Conservation (phyloP, 2,113 vertebrate genomes). For the Enhydra lutris region DNA sequence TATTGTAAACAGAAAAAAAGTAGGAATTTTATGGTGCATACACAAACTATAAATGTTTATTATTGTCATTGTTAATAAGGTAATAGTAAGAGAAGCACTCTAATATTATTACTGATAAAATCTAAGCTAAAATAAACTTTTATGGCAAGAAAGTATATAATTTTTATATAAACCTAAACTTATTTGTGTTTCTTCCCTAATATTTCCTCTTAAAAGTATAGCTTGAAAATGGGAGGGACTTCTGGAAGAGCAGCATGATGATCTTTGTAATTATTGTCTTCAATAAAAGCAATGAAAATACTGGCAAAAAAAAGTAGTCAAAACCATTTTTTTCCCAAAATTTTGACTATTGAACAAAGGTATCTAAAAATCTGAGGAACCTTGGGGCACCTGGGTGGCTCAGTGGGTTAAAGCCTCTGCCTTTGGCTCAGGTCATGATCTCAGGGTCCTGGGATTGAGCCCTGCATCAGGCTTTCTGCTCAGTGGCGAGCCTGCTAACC, state of each 20-base stretch:
- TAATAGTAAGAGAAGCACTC: neutral
- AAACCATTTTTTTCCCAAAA: neutral
- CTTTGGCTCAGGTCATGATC: no score
- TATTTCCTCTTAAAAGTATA: neutral
- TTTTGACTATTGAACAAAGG: neutral
- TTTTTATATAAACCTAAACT: neutral
- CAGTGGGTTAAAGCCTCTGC: no score
- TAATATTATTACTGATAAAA: neutral
- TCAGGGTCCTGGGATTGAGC: no score
- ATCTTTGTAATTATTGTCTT: neutral
- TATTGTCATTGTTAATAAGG: neutral
- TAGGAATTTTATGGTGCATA: neutral
- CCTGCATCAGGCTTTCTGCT: no score
- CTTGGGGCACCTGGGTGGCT: no score
- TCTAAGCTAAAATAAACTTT: neutral
- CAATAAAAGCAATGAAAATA: neutral
- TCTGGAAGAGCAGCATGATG: no score
- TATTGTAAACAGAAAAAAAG: neutral
- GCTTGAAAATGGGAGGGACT: neutral
- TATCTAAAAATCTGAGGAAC: neutral
- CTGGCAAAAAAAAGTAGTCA: neutral
- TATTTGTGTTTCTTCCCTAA: neutral
- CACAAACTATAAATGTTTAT: neutral
- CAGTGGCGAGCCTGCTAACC: no score
- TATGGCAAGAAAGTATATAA: neutral